Conservation (phyloP, 2,888 invertebrate genomes). For the Ophion obscuratus region DNA sequence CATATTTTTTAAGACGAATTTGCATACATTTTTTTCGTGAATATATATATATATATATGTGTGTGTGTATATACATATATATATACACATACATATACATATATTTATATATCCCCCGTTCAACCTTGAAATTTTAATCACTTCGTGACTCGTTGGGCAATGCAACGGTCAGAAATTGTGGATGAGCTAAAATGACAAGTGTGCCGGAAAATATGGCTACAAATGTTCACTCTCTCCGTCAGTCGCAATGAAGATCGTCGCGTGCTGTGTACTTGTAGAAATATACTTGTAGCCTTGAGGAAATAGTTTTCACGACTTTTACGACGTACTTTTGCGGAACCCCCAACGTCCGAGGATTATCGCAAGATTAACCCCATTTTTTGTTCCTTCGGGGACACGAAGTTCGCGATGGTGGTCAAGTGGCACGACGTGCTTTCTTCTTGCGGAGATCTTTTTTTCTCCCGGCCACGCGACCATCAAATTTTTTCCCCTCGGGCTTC, state of each 20-base stretch:
- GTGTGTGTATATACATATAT: too few relatives aligned
- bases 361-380: conserved; percentile 77
- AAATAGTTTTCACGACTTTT: conserved; percentile 63
- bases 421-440: conserved; percentile 29
- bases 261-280: conserved; percentile 12
- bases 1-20: too few relatives aligned
- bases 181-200: conserved; percentile 10
- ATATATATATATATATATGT: too few relatives aligned
- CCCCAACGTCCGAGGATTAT: conserved; percentile 72
- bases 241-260: conserved; percentile 31
- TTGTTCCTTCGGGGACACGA: conserved; percentile 52
- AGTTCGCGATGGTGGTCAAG: conserved; percentile 19
- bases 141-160: background rate
- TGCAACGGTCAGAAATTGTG: background rate
- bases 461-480: conserved; percentile 54
- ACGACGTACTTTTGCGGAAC: conserved; percentile 49
- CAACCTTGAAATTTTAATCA: conserved; percentile 13
- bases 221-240: conserved; percentile 41
- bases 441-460: conserved; percentile 10
- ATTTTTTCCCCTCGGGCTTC: conserved; percentile 30
- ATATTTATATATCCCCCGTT: background rate
- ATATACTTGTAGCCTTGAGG: conserved; percentile 70
- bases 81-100: too few relatives aligned
- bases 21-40: too few relatives aligned
- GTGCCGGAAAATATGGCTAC: conserved; percentile 32